Evolutionary conservation across 2,797 vertebrate genomes (phyloP).

Genomic region (Parotocinclus haroldoi): DNA sequence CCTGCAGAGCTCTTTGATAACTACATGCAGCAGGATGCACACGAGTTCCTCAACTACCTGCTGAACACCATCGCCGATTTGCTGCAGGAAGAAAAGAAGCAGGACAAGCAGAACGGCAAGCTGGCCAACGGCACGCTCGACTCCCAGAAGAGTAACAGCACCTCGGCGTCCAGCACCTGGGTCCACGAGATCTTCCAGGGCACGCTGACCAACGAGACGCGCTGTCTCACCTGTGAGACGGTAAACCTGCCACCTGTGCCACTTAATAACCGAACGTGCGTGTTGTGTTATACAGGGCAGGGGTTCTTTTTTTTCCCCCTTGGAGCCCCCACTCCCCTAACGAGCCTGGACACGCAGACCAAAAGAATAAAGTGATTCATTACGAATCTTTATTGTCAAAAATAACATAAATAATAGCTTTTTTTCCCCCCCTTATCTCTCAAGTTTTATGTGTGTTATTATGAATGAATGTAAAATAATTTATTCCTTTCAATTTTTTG

Average conservation of each 20-base stretch:
- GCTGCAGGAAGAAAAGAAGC: constrained; percentile 94
- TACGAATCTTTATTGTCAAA: too few species aligned
- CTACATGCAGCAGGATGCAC: constrained; percentile 99
- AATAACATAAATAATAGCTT: too few species aligned
- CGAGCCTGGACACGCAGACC: too few species aligned
- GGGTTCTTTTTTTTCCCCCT: too few species aligned
- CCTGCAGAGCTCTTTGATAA: constrained; percentile 93
- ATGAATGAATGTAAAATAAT: too few species aligned
- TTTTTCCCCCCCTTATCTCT: too few species aligned
- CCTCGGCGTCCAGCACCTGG: constrained; percentile 88
- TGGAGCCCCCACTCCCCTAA: too few species aligned
- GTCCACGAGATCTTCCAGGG: constrained; percentile 99
- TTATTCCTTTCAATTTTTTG: too few species aligned
- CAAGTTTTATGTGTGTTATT: too few species aligned
- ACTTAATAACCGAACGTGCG: too few species aligned
- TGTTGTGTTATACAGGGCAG: too few species aligned
- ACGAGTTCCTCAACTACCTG: constrained; percentile 97
- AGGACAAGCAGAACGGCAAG: constrained; percentile 93
- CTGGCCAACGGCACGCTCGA: constrained; percentile 84
- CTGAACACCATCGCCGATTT: constrained; percentile 97
- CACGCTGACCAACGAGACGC: constrained; percentile 96
- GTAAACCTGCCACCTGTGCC: constrained; percentile 60
- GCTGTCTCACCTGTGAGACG: constrained; percentile 98
- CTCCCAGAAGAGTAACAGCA: constrained; percentile 92
- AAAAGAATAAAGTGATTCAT: too few species aligned